Percentiles rank a stretch among this genome's conserved stretches.
Evolutionary conservation across 2,113 vertebrate species (phyloP).

Genomic region (Crotalus tigris): DNA sequence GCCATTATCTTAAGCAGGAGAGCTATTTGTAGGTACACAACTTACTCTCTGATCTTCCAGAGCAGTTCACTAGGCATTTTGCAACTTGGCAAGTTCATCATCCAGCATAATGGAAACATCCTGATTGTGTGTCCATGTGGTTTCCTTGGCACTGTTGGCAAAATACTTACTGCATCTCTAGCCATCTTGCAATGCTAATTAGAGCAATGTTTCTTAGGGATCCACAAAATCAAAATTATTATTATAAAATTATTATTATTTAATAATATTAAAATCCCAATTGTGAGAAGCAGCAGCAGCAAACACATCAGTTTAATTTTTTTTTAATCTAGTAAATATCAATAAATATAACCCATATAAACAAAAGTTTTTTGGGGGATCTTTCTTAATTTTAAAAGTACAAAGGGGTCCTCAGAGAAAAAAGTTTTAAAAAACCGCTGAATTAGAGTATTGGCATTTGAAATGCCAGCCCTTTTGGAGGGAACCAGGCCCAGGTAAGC

Average conservation of each 20-base stretch:
- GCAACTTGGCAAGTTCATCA: neutral
- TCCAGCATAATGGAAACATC: neutral
- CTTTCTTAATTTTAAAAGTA: neutral
- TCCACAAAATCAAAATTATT: neutral
- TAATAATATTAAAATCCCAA: too few relatives aligned
- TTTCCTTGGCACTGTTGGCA: neutral
- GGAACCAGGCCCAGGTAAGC: too few relatives aligned
- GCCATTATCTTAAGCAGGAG: neutral
- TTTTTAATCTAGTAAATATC: neutral
- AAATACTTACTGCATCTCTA: neutral
- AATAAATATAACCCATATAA: neutral
- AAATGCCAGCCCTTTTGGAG: too few relatives aligned
- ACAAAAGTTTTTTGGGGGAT: neutral
- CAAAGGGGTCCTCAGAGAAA: neutral
- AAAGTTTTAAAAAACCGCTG: neutral
- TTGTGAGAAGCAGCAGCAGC: neutral
- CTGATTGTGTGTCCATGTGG: neutral
- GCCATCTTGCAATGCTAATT: neutral
- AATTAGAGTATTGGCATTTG: neutral
- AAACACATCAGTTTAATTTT: neutral
- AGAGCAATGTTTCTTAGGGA: neutral
- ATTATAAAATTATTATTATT: too few relatives aligned
- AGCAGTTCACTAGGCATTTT: neutral
- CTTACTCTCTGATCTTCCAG: neutral
- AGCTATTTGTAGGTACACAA: neutral